Percentiles rank a stretch among this genome's conserved stretches.
Conservation (phyloP, 2,797 vertebrate species). For the Tenualosa thibaudeaui region DNA sequence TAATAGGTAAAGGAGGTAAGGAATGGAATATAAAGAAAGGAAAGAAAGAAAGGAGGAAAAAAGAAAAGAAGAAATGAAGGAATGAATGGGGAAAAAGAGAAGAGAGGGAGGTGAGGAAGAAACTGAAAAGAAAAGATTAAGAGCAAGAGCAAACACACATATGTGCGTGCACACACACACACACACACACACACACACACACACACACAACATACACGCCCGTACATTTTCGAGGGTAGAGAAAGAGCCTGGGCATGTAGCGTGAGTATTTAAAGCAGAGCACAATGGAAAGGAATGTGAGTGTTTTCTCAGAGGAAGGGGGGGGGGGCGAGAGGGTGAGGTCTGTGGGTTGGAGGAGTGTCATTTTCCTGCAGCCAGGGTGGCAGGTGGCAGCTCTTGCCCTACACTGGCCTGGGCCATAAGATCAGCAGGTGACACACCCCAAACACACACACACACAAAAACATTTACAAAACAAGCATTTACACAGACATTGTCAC, state of each 20-base stretch:
- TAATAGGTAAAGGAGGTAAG: not conserved
- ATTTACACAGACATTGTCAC: not conserved
- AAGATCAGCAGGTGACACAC: conserved; percentile 47
- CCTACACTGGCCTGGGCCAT: conserved; percentile 43
- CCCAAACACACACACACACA: conserved; percentile 40
- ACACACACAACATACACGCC: not conserved
- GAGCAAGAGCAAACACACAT: conserved; percentile 12
- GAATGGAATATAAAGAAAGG: not conserved
- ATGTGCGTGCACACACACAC: not conserved
- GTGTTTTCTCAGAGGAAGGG: conserved; percentile 61
- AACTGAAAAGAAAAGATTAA: not conserved
- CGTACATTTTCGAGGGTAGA: not conserved
- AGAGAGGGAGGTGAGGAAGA: not conserved
- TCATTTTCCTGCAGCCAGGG: conserved; percentile 46
- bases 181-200: conserved; percentile 8
- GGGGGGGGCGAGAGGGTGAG: conserved; percentile 31
- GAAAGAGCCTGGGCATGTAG: conserved; percentile 24
- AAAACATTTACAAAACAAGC: not conserved
- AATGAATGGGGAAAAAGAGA: not conserved
- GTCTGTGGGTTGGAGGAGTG: conserved; percentile 1
- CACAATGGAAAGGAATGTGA: conserved; percentile 66
- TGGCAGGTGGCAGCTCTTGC: conserved; percentile 62
- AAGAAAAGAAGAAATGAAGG: not conserved
- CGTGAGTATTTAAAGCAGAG: conserved; percentile 46
- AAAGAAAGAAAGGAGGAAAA: too few relatives aligned